Evolutionary conservation across 2,113 vertebrate species (phyloP), one percentile per base, ranked within the genome.

Genomic region (Salvelinus fontinalis): DNA sequence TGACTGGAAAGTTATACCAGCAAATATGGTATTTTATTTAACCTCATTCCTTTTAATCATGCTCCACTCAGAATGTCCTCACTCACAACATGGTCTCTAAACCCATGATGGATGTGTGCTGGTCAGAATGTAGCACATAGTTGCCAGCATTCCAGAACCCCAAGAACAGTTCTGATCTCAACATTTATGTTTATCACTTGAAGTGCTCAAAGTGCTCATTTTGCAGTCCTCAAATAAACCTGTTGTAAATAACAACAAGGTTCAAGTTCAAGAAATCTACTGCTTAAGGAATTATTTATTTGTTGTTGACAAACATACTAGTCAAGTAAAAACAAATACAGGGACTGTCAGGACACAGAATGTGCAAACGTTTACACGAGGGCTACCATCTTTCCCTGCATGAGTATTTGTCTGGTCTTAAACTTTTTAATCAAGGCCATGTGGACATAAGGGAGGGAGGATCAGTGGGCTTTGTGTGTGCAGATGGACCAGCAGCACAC

Each of bases 401-500:
- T 26, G 5, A 22, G 29, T 78, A 70, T 81, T 80, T 84, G 70
- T 84, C 80, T 86, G 60, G 34, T 76, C 73, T 83, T 69, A 31
- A 82, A 73, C 59, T 67, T 71, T 70, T 73, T 57, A 78, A 74
- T 80, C 7, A 16, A n/a, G 39, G 16, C 69, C 44, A 48, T 83
- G 81, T 80, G 74, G 76, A 67, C 16, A 82, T 80, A 87, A 86
- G 73, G 87, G 85, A 86, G 73, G 87, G 85, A 85, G 80, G 79
- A 85, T 75, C 79, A 81, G 83, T 80, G 77, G 71, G 82, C 76
- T 74, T 22, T 62, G 67, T 74, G 51, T 78, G 70, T 77, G 79
- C 75, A 80, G 82, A 85, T 16, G 73, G 39, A 83, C 27, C 78
- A 70, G 62, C 71, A 80, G 71, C 79, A 81, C 39, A 29, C 27